Percentiles rank a stretch among this genome's conserved stretches.
These are phyloP conservation scores for Pomatostomus ruficeps DNA, from an alignment of 2,113 vertebrate genomes.

Conservation along the genomic window DNA sequence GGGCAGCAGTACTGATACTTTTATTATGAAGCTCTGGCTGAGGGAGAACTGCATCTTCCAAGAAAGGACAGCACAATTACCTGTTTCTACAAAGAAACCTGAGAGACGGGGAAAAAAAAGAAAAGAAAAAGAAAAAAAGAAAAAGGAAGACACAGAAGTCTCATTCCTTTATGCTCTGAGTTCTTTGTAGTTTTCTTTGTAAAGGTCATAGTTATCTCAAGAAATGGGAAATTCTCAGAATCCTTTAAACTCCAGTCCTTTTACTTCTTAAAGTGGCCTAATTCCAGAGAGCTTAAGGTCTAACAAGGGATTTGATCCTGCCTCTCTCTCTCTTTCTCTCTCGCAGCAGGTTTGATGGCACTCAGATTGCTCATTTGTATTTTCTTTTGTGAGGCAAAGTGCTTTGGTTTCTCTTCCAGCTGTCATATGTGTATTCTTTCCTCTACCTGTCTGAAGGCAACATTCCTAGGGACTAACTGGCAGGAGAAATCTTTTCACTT, in stretches of 20 bases:
- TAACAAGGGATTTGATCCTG: conserved; percentile 42
- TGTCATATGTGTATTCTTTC: conserved; percentile 1
- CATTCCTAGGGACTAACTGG: background rate
- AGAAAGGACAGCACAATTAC: conserved; percentile 30
- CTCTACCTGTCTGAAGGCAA: background rate
- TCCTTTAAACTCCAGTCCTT: conserved; percentile 37
- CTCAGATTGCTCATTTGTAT: conserved; percentile 54
- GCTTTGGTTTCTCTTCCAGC: conserved; percentile 8
- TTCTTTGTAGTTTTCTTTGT: conserved; percentile 41
- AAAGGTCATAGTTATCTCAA: conserved; percentile 51
- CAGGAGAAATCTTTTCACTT: background rate
- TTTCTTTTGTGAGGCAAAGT: conserved; percentile 40
- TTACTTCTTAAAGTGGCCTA: conserved; percentile 43
- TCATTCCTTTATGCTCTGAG: background rate
- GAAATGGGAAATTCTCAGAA: conserved; percentile 45
- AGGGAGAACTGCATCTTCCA: background rate
- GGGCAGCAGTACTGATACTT: background rate
- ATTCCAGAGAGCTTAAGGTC: conserved; percentile 46
- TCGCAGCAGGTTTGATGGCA: conserved; percentile 38
- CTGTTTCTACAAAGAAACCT: conserved; percentile 9
- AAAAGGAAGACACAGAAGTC: background rate
- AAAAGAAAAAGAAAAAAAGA: background rate
- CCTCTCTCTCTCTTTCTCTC: background rate
- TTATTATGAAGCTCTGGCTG: background rate
- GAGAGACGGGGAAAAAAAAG: background rate